These are phyloP conservation scores for Bombus terrestris DNA, from an alignment of 1,140 invertebrate species.

Conservation along the genomic window DNA sequence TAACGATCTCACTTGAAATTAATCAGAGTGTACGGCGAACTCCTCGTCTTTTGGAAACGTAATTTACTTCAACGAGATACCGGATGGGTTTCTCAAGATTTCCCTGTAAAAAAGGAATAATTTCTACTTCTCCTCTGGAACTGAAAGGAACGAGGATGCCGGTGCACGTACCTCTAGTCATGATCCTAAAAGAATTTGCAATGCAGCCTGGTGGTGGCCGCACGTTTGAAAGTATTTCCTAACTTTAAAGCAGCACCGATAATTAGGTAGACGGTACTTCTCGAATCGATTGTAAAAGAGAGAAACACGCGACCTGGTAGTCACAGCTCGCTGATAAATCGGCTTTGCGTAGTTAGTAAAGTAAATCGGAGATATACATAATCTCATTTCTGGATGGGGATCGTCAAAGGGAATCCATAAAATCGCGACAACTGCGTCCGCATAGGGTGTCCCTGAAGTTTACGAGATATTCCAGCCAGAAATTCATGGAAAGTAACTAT, in stretches of 20 bases:
- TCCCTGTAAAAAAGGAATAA: not conserved
- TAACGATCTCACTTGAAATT: not conserved
- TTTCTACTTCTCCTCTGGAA: not conserved
- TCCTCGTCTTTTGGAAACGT: not conserved
- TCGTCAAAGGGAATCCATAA: constrained; percentile 54
- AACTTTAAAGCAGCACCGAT: constrained; percentile 16
- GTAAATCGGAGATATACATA: constrained; percentile 59
- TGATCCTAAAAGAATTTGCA: constrained; percentile 30
- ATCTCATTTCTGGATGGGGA: constrained; percentile 44
- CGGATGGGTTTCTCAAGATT: not conserved
- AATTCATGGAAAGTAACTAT: not conserved
- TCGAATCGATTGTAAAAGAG: constrained; percentile 14
- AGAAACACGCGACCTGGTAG: constrained; percentile 23
- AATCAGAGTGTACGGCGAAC: not conserved
- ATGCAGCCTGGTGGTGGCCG: not conserved
- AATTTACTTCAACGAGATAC: not conserved
- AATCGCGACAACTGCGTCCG: constrained; percentile 31
- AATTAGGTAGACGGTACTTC: constrained; percentile 27
- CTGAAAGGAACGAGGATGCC: not conserved
- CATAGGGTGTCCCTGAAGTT: constrained; percentile 26
- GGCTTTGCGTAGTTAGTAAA: constrained; percentile 47
- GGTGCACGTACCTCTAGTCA: not conserved
- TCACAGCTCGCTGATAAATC: constrained; percentile 48
- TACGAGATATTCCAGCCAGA: not conserved
- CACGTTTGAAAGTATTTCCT: not conserved